Evolutionary conservation across 2,797 vertebrate species (phyloP).

Genomic region (Oreonectes daqikongensis): DNA sequence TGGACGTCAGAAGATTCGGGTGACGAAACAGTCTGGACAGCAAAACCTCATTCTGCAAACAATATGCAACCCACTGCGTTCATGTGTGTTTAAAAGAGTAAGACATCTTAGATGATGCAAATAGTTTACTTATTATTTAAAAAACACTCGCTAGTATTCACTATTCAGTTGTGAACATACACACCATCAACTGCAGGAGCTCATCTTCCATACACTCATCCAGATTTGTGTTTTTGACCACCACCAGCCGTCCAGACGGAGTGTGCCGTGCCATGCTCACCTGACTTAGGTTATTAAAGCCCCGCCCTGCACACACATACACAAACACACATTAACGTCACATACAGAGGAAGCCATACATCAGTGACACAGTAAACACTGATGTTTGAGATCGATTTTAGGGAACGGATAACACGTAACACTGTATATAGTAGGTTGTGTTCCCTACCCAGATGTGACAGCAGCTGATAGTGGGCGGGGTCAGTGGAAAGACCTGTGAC

Average conservation of each 20-base stretch:
- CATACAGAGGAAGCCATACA: background rate
- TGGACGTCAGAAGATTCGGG: slow-evolving; percentile 88
- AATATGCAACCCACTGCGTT: background rate
- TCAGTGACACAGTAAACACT: background rate
- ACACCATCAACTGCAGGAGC: slow-evolving; percentile 90
- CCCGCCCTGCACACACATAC: slow-evolving; percentile 77
- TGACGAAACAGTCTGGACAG: slow-evolving; percentile 89
- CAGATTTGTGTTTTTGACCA: slow-evolving; percentile 90
- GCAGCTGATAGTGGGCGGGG: slow-evolving; percentile 90
- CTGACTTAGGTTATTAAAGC: slow-evolving; percentile 92
- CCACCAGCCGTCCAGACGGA: slow-evolving; percentile 87
- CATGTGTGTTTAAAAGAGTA: no score
- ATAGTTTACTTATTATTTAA: no score
- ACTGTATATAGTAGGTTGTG: background rate
- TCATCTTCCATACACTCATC: slow-evolving; percentile 94
- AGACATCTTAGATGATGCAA: no score
- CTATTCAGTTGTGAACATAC: background rate
- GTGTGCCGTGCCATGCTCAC: slow-evolving; percentile 89
- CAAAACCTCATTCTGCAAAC: slow-evolving; percentile 86
- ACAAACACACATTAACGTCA: slow-evolving; percentile 5
- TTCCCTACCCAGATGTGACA: slow-evolving; percentile 89
- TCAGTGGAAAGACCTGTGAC: slow-evolving; percentile 79
- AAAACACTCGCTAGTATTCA: no score
- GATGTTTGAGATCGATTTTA: background rate
- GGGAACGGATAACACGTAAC: background rate